phyloP scores from a whole-genome alignment of 2,797 vertebrate species.

The Hyperoplus immaculatus region DNA sequence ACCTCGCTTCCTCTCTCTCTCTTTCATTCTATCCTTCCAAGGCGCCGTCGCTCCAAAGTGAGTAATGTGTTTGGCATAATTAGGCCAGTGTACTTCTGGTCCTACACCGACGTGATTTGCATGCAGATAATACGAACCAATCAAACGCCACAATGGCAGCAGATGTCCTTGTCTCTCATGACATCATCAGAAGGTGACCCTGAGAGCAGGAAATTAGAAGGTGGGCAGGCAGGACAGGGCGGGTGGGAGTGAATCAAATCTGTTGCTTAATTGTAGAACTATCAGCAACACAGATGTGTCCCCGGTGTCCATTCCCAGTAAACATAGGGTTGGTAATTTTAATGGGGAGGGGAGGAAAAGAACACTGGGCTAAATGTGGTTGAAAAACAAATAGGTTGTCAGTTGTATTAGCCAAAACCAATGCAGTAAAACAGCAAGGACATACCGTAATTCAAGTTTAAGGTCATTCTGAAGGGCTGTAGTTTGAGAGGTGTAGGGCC shows the following conservation, averaged over 20 bases:
- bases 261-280: slow-evolving; percentile 31
- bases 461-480: background rate
- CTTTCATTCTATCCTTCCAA: slow-evolving; percentile 43
- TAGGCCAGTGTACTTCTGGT: slow-evolving; percentile 69
- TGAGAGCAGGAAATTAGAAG: slow-evolving; percentile 61
- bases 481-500: background rate
- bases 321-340: background rate
- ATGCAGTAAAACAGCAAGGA: background rate
- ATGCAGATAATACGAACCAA: slow-evolving; percentile 72
- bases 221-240: slow-evolving; percentile 16
- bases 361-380: background rate
- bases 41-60: slow-evolving; percentile 51
- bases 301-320: background rate
- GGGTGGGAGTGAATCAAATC: slow-evolving; percentile 36
- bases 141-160: slow-evolving; percentile 64
- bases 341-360: background rate
- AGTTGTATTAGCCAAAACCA: background rate
- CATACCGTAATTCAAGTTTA: background rate
- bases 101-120: slow-evolving; percentile 67
- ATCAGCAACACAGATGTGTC: slow-evolving; percentile 15
- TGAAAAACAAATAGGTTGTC: background rate
- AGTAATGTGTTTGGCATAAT: slow-evolving; percentile 79
- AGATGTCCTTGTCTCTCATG: slow-evolving; percentile 77
- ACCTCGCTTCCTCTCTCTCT: slow-evolving; percentile 37
- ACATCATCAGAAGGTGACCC: slow-evolving; percentile 79